Base-by-base conservation (phyloP, 2,888 invertebrate genomes). In the Macrophya alboannulata region DNA sequence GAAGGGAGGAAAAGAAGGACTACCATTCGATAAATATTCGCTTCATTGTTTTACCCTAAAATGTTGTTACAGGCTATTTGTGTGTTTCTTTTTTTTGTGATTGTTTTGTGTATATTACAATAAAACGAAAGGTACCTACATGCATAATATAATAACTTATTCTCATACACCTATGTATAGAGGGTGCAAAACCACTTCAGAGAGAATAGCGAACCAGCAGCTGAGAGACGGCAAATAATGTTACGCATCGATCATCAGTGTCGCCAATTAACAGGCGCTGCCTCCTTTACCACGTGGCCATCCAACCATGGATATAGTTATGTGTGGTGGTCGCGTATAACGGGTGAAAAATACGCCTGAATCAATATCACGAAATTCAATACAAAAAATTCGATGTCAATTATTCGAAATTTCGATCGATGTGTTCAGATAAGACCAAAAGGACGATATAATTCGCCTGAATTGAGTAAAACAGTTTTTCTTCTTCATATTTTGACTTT, bases 181-280 rank as follows among this genome's bases (percentile, higher is more conserved):
- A 37, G 25, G 68, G 68, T 21, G 15, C 17, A 68, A 68, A 68
- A 68, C 68, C 68, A 68, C 68, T 68, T 68, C 68, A 68, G 68
- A 68, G 68, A 37, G 37, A 48, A 48, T 68, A 31, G 68, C 68
- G 68, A 10, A 9, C 21, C 48, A 77, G 76, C 25, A 51, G 76
- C 76, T 77, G 76, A 77, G 76, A 48, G 51, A 31, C 51, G 76
- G 55, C 89, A 88, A 90, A 89, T 90, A 89, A 89, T 88, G 89
- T 89, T 88, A 88, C 88, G 86, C 91, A 91, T 92, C 91, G 90
- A 92, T 92, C 92, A 91, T 91, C 86, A 88, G 79, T 86, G 87
- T 86, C 89, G 91, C 91, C 92, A 92, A 92, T 92, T 91, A 91
- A 90, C 89, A 87, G 83, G 86, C 87, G 55, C 59, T 59, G 84